Conservation (phyloP, 2,797 vertebrate genomes). For the Melanotaenia nigrans region DNA sequence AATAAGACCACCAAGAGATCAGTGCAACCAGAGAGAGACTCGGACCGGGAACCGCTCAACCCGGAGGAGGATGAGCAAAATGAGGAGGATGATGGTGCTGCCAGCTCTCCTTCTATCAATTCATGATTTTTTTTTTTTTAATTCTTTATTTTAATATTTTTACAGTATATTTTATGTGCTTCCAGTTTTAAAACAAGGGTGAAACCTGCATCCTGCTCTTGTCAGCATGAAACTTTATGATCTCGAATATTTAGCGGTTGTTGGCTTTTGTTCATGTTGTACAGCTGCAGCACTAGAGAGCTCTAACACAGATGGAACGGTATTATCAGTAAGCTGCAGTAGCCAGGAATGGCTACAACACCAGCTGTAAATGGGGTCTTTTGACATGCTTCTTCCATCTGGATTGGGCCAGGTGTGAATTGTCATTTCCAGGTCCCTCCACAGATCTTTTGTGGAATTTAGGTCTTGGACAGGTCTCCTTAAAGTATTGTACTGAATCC, state of each 20-base stretch:
- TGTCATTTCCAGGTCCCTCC: too few species aligned
- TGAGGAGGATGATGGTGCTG: constrained; percentile 30
- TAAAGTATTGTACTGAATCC: too few species aligned
- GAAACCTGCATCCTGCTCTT: not conserved
- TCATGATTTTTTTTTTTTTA: constrained; percentile 40
- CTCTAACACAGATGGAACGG: not conserved
- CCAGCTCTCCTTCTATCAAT: constrained; percentile 52
- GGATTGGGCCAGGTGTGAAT: not conserved
- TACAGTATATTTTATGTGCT: not conserved
- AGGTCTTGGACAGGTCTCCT: too few species aligned
- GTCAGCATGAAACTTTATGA: not conserved
- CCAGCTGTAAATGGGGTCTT: not conserved
- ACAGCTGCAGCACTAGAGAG: not conserved
- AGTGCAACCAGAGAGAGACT: constrained; percentile 29
- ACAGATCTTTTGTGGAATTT: too few species aligned
- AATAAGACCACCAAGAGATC: constrained; percentile 84
- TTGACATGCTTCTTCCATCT: not conserved
- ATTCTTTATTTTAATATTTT: not conserved
- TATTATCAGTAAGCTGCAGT: not conserved
- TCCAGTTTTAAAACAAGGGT: not conserved
- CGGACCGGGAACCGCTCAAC: constrained; percentile 72
- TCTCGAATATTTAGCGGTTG: not conserved
- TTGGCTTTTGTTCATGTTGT: not conserved
- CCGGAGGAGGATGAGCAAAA: constrained; percentile 58
- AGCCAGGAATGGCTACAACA: not conserved